phyloP scores from a whole-genome alignment of 2,113 vertebrate species.

The Illadopsis cleaveri region DNA sequence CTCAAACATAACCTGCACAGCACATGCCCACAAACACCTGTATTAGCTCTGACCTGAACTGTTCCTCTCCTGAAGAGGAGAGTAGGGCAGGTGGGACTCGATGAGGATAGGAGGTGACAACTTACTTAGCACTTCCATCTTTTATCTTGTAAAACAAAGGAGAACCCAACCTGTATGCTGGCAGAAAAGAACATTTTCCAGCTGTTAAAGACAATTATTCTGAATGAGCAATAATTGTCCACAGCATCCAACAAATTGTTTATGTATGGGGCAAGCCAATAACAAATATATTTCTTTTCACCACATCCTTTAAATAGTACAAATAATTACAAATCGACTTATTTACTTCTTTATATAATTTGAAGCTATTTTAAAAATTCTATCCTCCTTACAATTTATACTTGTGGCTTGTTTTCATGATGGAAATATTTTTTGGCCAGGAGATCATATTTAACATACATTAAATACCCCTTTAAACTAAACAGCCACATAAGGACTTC shows the following conservation, averaged over 20 bases:
- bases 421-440: background rate
- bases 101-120: background rate
- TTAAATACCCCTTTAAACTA: background rate
- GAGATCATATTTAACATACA: background rate
- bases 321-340: background rate
- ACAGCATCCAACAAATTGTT: background rate
- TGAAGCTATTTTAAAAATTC: background rate
- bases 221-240: background rate
- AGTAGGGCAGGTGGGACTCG: background rate
- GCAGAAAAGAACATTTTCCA: background rate
- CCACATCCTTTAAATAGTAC: background rate
- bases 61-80: background rate
- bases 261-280: background rate
- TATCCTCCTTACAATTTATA: background rate
- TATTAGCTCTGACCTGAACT: background rate
- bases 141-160: background rate
- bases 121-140: background rate
- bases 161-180: background rate
- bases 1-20: background rate
- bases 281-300: background rate
- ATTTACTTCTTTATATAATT: background rate
- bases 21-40: background rate
- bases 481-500: background rate
- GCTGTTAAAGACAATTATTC: background rate
- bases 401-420: background rate